Evolutionary conservation across 1,140 invertebrate genomes (phyloP), one percentile per base, ranked within the genome.

Genomic region (Atta texana): DNA sequence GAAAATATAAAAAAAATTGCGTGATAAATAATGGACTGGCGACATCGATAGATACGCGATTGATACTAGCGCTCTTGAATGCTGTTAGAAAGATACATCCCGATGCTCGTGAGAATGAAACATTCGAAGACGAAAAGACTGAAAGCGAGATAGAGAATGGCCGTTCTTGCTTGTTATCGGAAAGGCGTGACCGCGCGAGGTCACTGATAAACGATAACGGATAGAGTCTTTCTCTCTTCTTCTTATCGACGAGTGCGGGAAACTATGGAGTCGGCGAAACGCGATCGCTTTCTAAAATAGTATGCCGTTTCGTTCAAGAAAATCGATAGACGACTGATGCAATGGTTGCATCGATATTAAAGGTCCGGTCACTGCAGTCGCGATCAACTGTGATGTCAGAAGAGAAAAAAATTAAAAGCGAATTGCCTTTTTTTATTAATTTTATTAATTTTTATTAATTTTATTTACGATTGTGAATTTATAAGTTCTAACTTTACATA

Each of bases 191-290:
- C 92, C 66, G 78, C 51, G 59, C 80, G 91, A 92, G 90, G 90
- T 92, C 89, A 92, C 85, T 85, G 92, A 92, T 92, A 92, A 92
- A 89, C 49, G 89, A 92, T 91, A 92, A 88, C 69, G 68, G 18
- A 72, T 63, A 66, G 87, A 64, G 75, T 69, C 55, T 85, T 6
- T 71, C 4, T 57, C 39, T 82, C 59, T 64, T 71, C 55, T 51
- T 53, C 68, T 88, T 89, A 89, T 88, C 90, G 68, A 72, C 28
- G 68, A 49, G 44, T 18, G 39, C 14, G 59, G 61, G 64, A 87
- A 86, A 87, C 85, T 71, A 78, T 28, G 59, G 21, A 28, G n/a
- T 24, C 59, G 55, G 21, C 57, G 57, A 80, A 75, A 90, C 87
- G 53, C 80, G 71, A 90, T 77, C 69, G 72, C 86, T 91, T 92